Base-by-base conservation (phyloP, 2,888 invertebrate genomes). In the Brenthis daphne region DNA sequence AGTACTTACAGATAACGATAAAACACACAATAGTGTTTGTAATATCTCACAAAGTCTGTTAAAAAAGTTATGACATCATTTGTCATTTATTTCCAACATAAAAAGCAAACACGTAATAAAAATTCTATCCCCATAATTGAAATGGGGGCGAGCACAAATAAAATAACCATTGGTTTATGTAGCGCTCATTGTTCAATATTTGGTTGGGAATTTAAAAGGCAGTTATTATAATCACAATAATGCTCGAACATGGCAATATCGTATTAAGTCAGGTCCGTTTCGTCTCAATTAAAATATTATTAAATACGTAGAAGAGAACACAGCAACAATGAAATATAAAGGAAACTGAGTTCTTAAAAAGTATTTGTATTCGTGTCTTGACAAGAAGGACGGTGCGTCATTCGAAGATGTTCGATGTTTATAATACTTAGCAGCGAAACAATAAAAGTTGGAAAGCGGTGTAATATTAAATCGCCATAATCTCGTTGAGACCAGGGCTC, bases 381-480 rank as follows among this genome's bases (percentile, higher is more conserved):
- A 82, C 83, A 82, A 79, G 84, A 78, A 81, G 83, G 82, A 81
- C 77, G 79, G 80, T 83, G 55, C 85, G 84, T 86, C 83, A 82
- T 85, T 87, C 85, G 88, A 61, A 86, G 86, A 87, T 85, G 82
- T 84, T 81, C 61, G 81, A 84, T 85, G 84, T 85, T 86, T 83
- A 86, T 87, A 86, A 87, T 85, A 84, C 83, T 79, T 77, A 79
- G 80, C 79, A 84, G 79, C 81, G 82, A 86, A 85, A 90, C 88
- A 89, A 90, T 89, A 88, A 88, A 89, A 90, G 84, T 88, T 90
- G 83, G 77, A 77, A 78, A 81, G 81, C 85, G 82, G 79, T 83
- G 85, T 85, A 81, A 88, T 90, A 90, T 90, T 90, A 88, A 90
- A 90, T 86, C 83, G 86, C 80, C 79, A 88, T 90, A 89, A 90